Evolutionary conservation across 2,113 vertebrate genomes (phyloP), one percentile per base, ranked within the genome.

Genomic region (Macaca mulatta): DNA sequence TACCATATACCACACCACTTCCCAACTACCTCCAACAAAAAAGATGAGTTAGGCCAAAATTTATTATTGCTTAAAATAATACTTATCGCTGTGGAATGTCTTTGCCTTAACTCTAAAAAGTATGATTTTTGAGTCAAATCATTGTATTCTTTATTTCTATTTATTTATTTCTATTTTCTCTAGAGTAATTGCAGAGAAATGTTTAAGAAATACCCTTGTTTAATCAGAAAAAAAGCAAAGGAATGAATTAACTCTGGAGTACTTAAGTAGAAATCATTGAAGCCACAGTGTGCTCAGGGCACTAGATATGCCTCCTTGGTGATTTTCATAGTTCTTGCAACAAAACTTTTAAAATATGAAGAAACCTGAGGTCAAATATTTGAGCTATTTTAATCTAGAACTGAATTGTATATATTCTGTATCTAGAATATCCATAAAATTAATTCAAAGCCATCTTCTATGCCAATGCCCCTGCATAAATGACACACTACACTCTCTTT

Each of bases 261-360:
- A 23, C 25, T 81, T 80, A 0, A 79, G 9, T 55, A 74, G 57
- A 93, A 57, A 77, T 35, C 95, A 45, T 7, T 40, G 48, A 97
- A 43, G 55, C 35, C 67, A 9, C 0, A 0, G 27, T 52, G n/a
- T 38, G 48, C 40, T n/a, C 57, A 50, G 0, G 8, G 93, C 83
- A 94, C 64, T 61, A 74, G 32, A 48, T 40, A 59, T 13, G 55
- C 30, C 70, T 67, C 64, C 32, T 74, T 5, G 0, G 32, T 69
- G 87, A 75, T 80, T 79, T 75, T 88, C 5, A 69, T 38, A 90
- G 35, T 55, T 40, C 48, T 80, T 69, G 45, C 17, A 69, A n/a
- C 8, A 0, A 0, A 8, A 83, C 35, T 5, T 2, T 14, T 83
- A 70, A 87, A 1, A 3, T 8, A 86, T 0, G 0, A 89, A 43